Evolutionary conservation across 1,140 invertebrate genomes (phyloP).

Genomic region (Neuroterus valhalla): DNA sequence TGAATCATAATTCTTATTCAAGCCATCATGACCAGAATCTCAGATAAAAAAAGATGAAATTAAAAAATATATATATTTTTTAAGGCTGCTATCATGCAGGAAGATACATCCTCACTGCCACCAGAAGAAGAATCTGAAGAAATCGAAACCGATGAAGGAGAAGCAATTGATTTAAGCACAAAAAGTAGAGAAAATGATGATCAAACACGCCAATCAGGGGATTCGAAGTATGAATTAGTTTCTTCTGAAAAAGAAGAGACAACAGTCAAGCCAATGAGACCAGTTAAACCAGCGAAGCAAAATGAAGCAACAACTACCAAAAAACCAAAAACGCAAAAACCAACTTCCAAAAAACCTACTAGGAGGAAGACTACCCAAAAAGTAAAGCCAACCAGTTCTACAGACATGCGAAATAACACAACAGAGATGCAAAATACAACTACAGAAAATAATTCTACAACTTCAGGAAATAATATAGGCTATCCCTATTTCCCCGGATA

Average conservation of each 20-base stretch:
- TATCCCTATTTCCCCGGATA: neutral
- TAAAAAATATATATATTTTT: neutral
- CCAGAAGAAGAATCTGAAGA: neutral
- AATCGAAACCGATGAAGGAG: neutral
- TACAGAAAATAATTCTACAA: neutral
- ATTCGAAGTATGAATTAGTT: neutral
- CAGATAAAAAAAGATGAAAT: too few relatives aligned
- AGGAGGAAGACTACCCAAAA: neutral
- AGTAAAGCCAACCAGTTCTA: neutral
- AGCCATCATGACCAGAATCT: too few relatives aligned
- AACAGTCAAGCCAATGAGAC: too few relatives aligned
- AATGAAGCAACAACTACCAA: neutral
- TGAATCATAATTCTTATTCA: too few relatives aligned
- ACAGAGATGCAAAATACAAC: neutral
- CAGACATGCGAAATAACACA: neutral
- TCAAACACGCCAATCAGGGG: neutral
- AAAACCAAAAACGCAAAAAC: neutral
- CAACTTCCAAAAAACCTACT: neutral
- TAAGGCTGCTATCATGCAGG: neutral
- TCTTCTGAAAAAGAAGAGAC: too few relatives aligned
- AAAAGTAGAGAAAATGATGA: slow-evolving; percentile 19
- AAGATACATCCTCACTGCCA: neutral
- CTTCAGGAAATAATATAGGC: neutral
- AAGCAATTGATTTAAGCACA: neutral
- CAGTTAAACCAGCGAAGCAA: too few relatives aligned